Evolutionary conservation across 1,140 invertebrate species (phyloP).

Genomic region (Lutraria rhynchaena): DNA sequence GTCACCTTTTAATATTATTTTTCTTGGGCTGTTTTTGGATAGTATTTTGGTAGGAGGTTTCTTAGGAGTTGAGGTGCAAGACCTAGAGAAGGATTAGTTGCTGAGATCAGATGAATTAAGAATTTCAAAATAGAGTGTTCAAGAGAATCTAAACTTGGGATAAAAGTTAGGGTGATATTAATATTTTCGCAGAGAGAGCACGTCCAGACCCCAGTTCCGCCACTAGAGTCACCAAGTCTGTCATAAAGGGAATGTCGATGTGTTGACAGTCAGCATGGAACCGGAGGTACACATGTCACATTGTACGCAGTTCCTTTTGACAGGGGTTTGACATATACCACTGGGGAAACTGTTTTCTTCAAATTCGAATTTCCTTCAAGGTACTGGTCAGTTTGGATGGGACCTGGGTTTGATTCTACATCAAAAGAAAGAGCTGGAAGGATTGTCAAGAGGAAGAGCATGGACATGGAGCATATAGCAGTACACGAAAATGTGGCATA

Average conservation of each 20-base stretch:
- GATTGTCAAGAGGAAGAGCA: not conserved
- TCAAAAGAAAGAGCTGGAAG: slow-evolving; percentile 19
- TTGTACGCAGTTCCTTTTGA: not conserved
- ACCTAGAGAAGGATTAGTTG: too few relatives aligned
- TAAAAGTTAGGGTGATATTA: slow-evolving; percentile 11
- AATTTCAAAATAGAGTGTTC: not conserved
- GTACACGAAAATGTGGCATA: too few relatives aligned
- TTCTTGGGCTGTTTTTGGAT: slow-evolving; percentile 10
- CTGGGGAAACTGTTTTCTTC: too few relatives aligned
- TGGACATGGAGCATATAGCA: slow-evolving; percentile 10
- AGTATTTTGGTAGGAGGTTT: not conserved
- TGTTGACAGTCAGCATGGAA: slow-evolving; percentile 7
- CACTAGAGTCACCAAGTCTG: not conserved
- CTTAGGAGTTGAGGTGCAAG: slow-evolving; percentile 23
- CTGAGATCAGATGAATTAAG: not conserved
- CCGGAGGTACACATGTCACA: slow-evolving; percentile 6
- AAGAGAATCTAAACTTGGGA: slow-evolving; percentile 17
- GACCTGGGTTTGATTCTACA: slow-evolving; percentile 16
- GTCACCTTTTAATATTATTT: slow-evolving; percentile 11
- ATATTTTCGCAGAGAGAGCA: slow-evolving; percentile 17
- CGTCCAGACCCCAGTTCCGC: slow-evolving; percentile 5
- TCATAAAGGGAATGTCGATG: slow-evolving; percentile 4
- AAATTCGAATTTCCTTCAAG: slow-evolving; percentile 28
- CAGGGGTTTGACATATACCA: slow-evolving; percentile 26
- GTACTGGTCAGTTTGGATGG: slow-evolving; percentile 6